Evolutionary conservation across 2,113 vertebrate species (phyloP).

Genomic region (Gallinago paraguaiae): DNA sequence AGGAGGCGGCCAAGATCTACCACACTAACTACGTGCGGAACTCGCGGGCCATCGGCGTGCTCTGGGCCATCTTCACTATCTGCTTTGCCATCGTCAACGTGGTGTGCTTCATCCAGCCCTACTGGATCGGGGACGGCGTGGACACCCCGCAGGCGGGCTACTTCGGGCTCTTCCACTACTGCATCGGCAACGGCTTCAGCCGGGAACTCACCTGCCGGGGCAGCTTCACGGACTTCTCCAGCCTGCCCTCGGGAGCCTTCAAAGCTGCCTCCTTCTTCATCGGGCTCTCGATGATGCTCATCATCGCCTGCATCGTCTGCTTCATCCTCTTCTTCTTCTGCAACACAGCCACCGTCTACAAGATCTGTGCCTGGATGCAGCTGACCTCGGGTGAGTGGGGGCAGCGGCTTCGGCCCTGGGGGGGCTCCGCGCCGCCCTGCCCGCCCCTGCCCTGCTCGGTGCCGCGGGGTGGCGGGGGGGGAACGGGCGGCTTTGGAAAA

Average conservation of each 20-base stretch:
- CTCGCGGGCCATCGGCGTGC: conserved; percentile 92
- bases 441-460: background rate
- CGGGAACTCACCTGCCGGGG: conserved; percentile 91
- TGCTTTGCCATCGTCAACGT: conserved; percentile 95
- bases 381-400: conserved; percentile 86
- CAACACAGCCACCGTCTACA: conserved; percentile 95
- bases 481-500: background rate
- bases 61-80: conserved; percentile 97
- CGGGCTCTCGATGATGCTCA: conserved; percentile 94
- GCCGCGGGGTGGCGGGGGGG: background rate
- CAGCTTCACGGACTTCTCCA: conserved; percentile 95
- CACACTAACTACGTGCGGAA: conserved; percentile 95
- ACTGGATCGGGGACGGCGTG: conserved; percentile 96
- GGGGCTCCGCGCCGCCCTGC: background rate
- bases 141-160: conserved; percentile 94
- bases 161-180: conserved; percentile 97
- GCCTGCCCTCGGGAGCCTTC: conserved; percentile 91
- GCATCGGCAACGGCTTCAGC: conserved; percentile 88
- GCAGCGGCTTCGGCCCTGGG: background rate
- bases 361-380: conserved; percentile 98
- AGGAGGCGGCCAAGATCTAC: conserved; percentile 94
- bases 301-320: conserved; percentile 91
- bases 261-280: conserved; percentile 97
- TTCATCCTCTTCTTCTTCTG: conserved; percentile 98
- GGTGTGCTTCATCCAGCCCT: conserved; percentile 95